Evolutionary conservation across 2,888 invertebrate genomes (phyloP).

Genomic region (Entomobrya proxima): DNA sequence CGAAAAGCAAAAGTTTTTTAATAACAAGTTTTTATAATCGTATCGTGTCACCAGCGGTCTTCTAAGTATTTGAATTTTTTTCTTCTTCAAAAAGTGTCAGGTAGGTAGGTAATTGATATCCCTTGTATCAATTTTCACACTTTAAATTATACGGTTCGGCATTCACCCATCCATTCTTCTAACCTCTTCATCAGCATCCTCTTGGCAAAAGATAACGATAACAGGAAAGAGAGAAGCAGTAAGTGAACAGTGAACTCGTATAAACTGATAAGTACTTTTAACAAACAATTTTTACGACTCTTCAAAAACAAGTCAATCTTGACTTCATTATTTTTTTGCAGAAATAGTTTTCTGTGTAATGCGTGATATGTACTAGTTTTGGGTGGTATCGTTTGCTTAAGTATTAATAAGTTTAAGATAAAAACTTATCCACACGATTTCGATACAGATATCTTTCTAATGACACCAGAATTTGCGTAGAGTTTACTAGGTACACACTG

Average conservation of each 20-base stretch:
- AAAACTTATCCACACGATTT: not conserved
- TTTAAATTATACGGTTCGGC: not conserved
- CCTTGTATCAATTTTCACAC: conserved; percentile 13
- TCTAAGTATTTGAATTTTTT: not conserved
- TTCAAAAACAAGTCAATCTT: not conserved
- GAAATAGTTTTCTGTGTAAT: not conserved
- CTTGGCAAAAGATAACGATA: too few species aligned
- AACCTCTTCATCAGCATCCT: not conserved
- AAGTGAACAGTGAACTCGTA: not conserved
- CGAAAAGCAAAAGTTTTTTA: not conserved
- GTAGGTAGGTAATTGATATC: conserved; percentile 27
- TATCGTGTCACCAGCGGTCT: not conserved
- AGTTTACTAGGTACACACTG: conserved; percentile 6
- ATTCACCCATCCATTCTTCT: not conserved
- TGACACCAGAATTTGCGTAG: not conserved
- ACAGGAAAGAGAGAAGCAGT: not conserved
- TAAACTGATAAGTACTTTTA: conserved; percentile 7
- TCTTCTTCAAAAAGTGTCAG: conserved; percentile 6
- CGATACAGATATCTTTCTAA: not conserved
- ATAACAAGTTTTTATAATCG: not conserved
- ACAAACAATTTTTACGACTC: not conserved
- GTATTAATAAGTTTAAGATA: not conserved
- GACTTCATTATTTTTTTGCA: conserved; percentile 1
- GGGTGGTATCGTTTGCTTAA: not conserved
- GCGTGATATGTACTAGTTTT: not conserved